A percentile compares a stretch with the other conserved stretches of the same genome.
phyloP scores from a whole-genome alignment of 2,888 invertebrate species.

The Drosophila quinaria region DNA sequence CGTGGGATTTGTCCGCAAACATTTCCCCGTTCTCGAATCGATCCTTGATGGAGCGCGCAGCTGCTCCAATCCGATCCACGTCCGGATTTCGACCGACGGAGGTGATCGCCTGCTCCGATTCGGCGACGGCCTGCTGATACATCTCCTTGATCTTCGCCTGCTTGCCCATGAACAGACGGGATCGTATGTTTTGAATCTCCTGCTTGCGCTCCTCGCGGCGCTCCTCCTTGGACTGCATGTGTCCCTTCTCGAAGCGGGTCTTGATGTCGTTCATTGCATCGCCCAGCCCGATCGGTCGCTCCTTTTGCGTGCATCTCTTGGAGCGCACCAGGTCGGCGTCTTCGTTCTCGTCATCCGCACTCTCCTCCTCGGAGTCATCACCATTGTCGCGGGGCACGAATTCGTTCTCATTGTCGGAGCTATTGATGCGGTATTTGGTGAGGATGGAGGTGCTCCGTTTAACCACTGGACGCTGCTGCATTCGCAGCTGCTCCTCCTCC shows the following conservation, averaged over 20 bases:
- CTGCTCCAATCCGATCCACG: constrained; percentile 86
- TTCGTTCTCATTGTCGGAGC: constrained; percentile 86
- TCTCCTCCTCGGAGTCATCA: neutral
- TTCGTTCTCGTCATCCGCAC: constrained; percentile 82
- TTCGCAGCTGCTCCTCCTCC: constrained; percentile 39
- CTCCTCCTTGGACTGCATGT: constrained; percentile 87
- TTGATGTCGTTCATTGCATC: constrained; percentile 93
- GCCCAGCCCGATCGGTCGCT: constrained; percentile 92
- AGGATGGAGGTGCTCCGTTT: constrained; percentile 89
- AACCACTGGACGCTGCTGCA: constrained; percentile 79
- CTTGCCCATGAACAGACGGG: constrained; percentile 94
- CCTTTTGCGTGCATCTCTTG: constrained; percentile 88
- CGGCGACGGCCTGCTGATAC: constrained; percentile 95
- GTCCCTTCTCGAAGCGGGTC: constrained; percentile 92
- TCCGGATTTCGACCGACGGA: constrained; percentile 87
- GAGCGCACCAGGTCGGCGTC: constrained; percentile 87
- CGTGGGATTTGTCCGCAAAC: constrained; percentile 88
- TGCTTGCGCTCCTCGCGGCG: constrained; percentile 93
- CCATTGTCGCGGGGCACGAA: neutral
- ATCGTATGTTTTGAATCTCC: constrained; percentile 94
- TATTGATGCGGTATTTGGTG: constrained; percentile 91
- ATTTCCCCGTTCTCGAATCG: constrained; percentile 93
- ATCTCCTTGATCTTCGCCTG: constrained; percentile 96
- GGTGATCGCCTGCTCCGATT: constrained; percentile 89
- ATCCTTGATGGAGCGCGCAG: constrained; percentile 90